Conservation (phyloP, 2,113 vertebrate genomes). For the Micronycteris hirsuta region DNA sequence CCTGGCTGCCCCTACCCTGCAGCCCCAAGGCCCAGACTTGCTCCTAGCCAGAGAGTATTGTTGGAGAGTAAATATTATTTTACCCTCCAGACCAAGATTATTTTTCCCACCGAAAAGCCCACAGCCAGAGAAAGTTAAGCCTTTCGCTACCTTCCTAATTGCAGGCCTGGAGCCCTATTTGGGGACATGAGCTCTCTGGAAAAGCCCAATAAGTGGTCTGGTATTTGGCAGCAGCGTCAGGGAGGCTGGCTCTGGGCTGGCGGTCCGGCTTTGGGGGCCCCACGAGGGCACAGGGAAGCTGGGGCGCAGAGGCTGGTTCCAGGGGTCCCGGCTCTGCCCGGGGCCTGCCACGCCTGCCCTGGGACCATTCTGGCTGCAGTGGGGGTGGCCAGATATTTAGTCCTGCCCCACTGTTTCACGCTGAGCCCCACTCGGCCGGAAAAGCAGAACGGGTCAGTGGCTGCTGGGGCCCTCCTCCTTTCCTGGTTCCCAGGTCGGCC, state of each 20-base stretch:
- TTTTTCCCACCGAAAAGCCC: slow-evolving; percentile 11
- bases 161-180: slow-evolving; percentile 4
- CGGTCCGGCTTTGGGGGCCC: neutral
- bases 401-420: neutral
- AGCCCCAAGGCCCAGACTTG: neutral
- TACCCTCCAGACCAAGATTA: slow-evolving; percentile 33
- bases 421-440: neutral
- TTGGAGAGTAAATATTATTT: slow-evolving; percentile 54
- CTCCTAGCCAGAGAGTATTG: neutral
- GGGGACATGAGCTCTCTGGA: neutral
- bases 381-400: neutral
- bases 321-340: neutral
- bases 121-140: neutral
- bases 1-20: neutral
- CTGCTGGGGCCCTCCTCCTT: neutral
- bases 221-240: neutral
- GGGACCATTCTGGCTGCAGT: neutral
- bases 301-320: neutral
- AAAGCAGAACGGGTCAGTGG: neutral
- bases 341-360: neutral
- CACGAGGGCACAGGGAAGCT: accelerated
- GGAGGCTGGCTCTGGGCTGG: neutral
- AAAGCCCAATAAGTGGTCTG: neutral
- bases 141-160: slow-evolving; percentile 53
- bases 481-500: neutral